Base-by-base conservation (phyloP, 2,888 invertebrate species). In the Gymnocheta viridis region DNA sequence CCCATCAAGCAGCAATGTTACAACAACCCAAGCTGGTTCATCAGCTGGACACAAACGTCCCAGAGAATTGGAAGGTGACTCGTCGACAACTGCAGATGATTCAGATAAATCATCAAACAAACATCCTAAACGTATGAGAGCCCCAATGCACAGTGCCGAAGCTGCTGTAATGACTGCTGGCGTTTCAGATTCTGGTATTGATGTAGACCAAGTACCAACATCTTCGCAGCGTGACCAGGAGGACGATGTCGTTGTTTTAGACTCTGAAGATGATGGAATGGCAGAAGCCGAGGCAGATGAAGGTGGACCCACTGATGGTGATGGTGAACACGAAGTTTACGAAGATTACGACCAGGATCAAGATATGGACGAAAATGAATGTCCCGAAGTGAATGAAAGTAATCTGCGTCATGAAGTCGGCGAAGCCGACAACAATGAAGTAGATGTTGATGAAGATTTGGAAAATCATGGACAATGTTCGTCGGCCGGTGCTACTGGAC, bases 201-300 rank as follows among this genome's bases (percentile, higher is more conserved):
- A 92, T 85, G 95, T 95, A n/a, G 96, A 96, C 89, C 95, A 97
- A 92, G 96, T 97, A 79, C 96, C 97, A 7, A 97, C 97, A 0
- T 96, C 96, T 24, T 96, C 96, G 32, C 96, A 97, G 88, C 94
- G 96, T 81, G 97, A 97, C 90, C 96, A 96, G 89, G 96, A 96
- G 88, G 96, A 96, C 89, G 96, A 96, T 86, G 95, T 96, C 51
- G 95, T 96, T 56, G 95, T 96, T 4, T 95, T 96, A 0, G 96
- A 96, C 89, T 96, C 96, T 0, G 96, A 96, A 87, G 90, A 90
- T 56, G 92, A 92, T 74, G 91, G 90, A 0, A 89, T 92, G 87
- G 91, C 87, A 19, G 93, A 94, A 89, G 94, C 93, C 87, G 84
- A 84, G 19, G 87, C 91, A 83, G 92, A 94, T 19, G 93, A 94